A percentile compares a stretch with the other conserved stretches of the same genome.
Conservation (phyloP, 2,888 invertebrate genomes). For the Teleiodes luculella region DNA sequence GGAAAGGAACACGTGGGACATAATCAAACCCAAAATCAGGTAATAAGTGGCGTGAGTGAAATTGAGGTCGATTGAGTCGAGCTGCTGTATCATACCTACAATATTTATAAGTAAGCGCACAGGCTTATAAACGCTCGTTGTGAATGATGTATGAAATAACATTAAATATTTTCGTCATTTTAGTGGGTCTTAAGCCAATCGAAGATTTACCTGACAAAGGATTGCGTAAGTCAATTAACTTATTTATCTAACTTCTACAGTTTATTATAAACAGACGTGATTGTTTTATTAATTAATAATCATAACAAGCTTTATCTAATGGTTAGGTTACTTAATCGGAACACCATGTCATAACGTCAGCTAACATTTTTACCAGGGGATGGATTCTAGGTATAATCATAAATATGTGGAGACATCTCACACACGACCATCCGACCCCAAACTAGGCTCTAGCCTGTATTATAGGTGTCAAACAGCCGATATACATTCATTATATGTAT, state of each 20-base stretch:
- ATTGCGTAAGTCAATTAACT: constrained; percentile 37
- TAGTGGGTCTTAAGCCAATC: constrained; percentile 12
- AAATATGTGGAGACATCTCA: too few relatives aligned
- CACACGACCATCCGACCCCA: too few relatives aligned
- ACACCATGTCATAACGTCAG: neutral
- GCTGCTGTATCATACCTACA: neutral
- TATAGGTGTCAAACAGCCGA: too few relatives aligned
- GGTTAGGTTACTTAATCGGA: constrained; percentile 18
- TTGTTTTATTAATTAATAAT: constrained; percentile 22
- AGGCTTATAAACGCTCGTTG: neutral
- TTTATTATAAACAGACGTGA: constrained; percentile 19
- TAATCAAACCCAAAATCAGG: constrained; percentile 9
- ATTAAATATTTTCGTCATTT: too few relatives aligned
- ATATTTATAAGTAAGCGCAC: too few relatives aligned
- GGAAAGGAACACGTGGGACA: neutral
- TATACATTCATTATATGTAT: too few relatives aligned
- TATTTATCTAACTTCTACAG: constrained; percentile 35
- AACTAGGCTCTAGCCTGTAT: too few relatives aligned
- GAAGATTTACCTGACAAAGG: constrained; percentile 31
- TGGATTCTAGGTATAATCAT: too few relatives aligned
- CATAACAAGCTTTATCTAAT: constrained; percentile 18
- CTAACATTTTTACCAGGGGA: too few relatives aligned
- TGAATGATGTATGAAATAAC: constrained; percentile 7
- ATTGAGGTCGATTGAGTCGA: constrained; percentile 14
- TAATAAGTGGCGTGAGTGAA: constrained; percentile 6